These are phyloP conservation scores for Chrysochloris asiatica DNA, from an alignment of 2,113 vertebrate genomes.

Conservation along the genomic window DNA sequence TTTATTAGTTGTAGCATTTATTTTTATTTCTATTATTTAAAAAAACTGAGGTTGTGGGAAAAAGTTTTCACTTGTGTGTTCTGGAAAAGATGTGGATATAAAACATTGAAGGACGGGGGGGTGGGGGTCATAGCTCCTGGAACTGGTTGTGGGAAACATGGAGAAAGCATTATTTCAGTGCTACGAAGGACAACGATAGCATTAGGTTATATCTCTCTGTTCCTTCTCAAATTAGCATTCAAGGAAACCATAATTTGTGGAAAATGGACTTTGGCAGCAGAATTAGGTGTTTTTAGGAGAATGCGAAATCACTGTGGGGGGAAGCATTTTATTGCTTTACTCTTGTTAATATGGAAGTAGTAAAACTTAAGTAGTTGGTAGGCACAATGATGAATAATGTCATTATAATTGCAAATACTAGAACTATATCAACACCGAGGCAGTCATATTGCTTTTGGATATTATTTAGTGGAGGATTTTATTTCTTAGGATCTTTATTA, in stretches of 20 bases:
- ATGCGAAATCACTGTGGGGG: background rate
- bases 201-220: conserved; percentile 59
- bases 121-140: conserved; percentile 74
- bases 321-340: background rate
- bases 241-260: conserved; percentile 64
- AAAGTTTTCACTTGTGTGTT: background rate
- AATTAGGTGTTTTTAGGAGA: conserved; percentile 42
- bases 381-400: background rate
- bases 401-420: conserved; percentile 12
- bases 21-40: background rate
- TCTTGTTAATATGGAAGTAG: conserved; percentile 14
- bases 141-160: conserved; percentile 71
- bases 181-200: conserved; percentile 60
- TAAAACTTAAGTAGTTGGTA: background rate
- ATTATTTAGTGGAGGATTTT: background rate
- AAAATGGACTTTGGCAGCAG: conserved; percentile 60
- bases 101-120: conserved; percentile 74
- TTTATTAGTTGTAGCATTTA: conserved; percentile 8
- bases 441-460: background rate
- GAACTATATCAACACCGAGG: background rate
- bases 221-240: conserved; percentile 67
- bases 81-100: conserved; percentile 51
- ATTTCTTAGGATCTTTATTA: background rate
- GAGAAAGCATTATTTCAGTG: conserved; percentile 75
- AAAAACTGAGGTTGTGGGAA: background rate